phyloP scores from a whole-genome alignment of 2,888 invertebrate species.

The Galerucella pusilla region DNA sequence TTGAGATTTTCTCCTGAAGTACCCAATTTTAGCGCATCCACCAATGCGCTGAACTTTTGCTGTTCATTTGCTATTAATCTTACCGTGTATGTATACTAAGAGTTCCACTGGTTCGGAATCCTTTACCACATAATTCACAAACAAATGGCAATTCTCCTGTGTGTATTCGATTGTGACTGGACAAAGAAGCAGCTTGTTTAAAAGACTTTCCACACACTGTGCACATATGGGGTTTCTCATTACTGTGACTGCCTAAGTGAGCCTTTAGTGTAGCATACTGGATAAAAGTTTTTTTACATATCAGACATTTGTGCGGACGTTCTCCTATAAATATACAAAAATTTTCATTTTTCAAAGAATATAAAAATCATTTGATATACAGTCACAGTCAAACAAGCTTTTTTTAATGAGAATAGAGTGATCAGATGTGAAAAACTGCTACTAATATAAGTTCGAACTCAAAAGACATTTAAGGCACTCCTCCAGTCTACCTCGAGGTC shows the following conservation, averaged over 20 bases:
- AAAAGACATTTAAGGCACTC: too few relatives aligned
- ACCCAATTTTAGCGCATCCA: too few relatives aligned
- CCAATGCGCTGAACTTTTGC: too few relatives aligned
- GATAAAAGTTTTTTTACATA: conserved; percentile 51
- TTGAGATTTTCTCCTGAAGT: too few relatives aligned
- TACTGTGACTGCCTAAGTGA: conserved; percentile 57
- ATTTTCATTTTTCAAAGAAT: too few relatives aligned
- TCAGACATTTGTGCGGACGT: conserved; percentile 48
- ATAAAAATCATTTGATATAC: too few relatives aligned
- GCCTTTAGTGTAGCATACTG: conserved; percentile 51
- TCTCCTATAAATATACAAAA: conserved; percentile 46
- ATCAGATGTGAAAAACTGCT: too few relatives aligned
- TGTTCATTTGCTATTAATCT: conserved; percentile 1
- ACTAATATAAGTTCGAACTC: too few relatives aligned
- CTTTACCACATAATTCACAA: conserved; percentile 53
- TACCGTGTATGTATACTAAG: conserved; percentile 55
- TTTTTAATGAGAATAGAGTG: too few relatives aligned
- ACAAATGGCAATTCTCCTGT: conserved; percentile 55
- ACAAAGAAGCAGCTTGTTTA: conserved; percentile 52
- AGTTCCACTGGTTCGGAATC: conserved; percentile 56
- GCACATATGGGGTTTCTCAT: conserved; percentile 61
- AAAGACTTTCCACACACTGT: conserved; percentile 61
- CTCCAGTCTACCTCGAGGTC: too few relatives aligned
- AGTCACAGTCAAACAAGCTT: too few relatives aligned
- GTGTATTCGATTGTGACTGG: conserved; percentile 54